Percentiles rank a stretch among this genome's conserved stretches.
These are phyloP conservation scores for Cotesia chilonis DNA, from an alignment of 1,140 invertebrate genomes.

Conservation along the genomic window DNA sequence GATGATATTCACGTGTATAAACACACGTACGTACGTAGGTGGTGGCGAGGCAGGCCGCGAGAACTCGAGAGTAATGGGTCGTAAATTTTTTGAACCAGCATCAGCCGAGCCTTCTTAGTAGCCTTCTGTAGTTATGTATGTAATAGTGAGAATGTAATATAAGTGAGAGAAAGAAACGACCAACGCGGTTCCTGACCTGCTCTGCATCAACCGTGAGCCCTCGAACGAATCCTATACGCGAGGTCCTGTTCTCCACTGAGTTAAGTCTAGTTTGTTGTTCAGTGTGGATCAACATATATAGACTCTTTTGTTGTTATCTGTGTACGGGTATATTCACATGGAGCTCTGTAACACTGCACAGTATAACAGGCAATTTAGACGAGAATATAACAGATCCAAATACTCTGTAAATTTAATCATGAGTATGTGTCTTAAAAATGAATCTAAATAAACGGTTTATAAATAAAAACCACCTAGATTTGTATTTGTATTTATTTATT, in stretches of 20 bases:
- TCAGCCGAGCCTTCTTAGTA: constrained; percentile 27
- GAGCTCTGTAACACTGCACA: no score
- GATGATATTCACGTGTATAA: constrained; percentile 40
- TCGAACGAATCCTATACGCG: constrained; percentile 4
- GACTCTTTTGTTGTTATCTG: no score
- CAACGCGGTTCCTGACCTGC: constrained; percentile 41
- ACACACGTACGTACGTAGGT: constrained; percentile 33
- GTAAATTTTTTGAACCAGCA: constrained; percentile 47
- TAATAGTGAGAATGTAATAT: constrained; percentile 11
- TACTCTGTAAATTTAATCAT: background rate
- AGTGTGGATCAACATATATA: no score
- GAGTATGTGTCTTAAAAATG: background rate
- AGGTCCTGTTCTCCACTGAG: no score
- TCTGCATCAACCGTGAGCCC: constrained; percentile 37
- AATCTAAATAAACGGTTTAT: no score
- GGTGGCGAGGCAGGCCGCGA: constrained; percentile 35
- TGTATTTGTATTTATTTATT: background rate
- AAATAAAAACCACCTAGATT: no score
- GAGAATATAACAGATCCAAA: no score
- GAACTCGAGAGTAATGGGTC: constrained; percentile 47
- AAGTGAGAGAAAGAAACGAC: constrained; percentile 18
- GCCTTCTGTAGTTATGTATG: no score
- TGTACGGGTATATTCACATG: no score
- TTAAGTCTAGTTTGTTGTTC: no score
- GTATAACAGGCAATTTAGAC: no score